A percentile compares a stretch with the other conserved stretches of the same genome.
Evolutionary conservation across 53 echinoderm and acorn worm species (phyloP).

Genomic region (Antedon mediterranea): DNA sequence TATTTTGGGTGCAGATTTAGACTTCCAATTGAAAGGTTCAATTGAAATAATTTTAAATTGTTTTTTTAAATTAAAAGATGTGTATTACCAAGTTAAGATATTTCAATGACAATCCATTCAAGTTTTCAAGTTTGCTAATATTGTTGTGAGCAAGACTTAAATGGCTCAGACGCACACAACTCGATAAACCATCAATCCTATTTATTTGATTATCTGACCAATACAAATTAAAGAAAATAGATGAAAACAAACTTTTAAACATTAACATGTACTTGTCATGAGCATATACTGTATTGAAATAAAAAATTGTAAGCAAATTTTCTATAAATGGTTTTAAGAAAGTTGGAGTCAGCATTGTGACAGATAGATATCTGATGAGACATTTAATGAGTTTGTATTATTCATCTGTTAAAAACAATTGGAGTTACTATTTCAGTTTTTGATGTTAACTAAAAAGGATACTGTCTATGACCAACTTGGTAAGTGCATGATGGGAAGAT

Average conservation of each 20-base stretch:
- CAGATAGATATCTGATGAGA: too few species aligned
- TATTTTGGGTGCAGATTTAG: too few species aligned
- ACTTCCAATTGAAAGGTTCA: too few species aligned
- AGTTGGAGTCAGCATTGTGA: too few species aligned
- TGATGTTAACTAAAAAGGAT: too few species aligned
- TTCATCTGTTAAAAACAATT: too few species aligned
- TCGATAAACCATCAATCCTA: constrained; percentile 50
- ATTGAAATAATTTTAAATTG: too few species aligned
- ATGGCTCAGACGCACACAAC: constrained; percentile 43
- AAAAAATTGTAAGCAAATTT: neutral
- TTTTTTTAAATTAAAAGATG: neutral
- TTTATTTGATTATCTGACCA: constrained; percentile 60
- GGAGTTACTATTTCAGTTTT: too few species aligned
- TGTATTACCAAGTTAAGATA: constrained; percentile 70
- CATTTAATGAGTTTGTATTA: too few species aligned
- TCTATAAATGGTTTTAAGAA: too few species aligned
- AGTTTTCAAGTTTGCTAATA: constrained; percentile 51
- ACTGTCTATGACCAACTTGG: constrained; percentile 89
- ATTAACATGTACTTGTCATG: neutral
- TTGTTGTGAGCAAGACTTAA: constrained; percentile 88
- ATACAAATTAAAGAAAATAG: constrained; percentile 27
- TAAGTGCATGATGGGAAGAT: constrained; percentile 60
- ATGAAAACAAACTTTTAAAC: neutral
- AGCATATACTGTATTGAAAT: neutral
- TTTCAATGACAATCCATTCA: constrained; percentile 52